phyloP scores from a whole-genome alignment of 2,113 vertebrate genomes.

The Ariopsis seemanni region DNA sequence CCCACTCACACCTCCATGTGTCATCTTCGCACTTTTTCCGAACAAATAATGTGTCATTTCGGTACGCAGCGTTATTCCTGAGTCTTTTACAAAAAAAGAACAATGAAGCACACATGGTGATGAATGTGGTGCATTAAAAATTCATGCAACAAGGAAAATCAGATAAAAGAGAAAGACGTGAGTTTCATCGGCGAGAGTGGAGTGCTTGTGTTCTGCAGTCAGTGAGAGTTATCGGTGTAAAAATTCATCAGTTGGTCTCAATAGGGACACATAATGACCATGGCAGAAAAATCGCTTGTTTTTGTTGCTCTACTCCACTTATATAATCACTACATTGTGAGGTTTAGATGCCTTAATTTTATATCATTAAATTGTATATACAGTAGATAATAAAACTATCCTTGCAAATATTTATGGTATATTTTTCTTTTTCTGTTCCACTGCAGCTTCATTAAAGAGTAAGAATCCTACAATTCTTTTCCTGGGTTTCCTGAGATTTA shows the following conservation, averaged over 20 bases:
- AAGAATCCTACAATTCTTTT: no score
- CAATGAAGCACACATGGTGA: conserved; percentile 6
- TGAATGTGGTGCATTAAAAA: conserved; percentile 27
- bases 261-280: background rate
- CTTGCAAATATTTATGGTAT: background rate
- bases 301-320: background rate
- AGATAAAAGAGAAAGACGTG: conserved; percentile 15
- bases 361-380: background rate
- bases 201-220: conserved; percentile 5
- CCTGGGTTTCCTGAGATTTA: background rate
- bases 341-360: background rate
- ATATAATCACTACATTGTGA: background rate
- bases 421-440: background rate
- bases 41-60: conserved; percentile 32
- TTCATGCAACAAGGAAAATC: conserved; percentile 7
- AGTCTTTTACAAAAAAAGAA: conserved; percentile 2
- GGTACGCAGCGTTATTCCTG: background rate
- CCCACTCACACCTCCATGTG: conserved; percentile 37
- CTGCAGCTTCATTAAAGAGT: background rate
- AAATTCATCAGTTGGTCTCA: conserved; percentile 11
- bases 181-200: background rate
- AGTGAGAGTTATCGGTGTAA: background rate
- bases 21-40: conserved; percentile 29
- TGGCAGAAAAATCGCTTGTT: background rate
- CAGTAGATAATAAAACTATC: background rate